Conservation (phyloP, 2,888 invertebrate genomes). For the Dolichomitus sp. region DNA sequence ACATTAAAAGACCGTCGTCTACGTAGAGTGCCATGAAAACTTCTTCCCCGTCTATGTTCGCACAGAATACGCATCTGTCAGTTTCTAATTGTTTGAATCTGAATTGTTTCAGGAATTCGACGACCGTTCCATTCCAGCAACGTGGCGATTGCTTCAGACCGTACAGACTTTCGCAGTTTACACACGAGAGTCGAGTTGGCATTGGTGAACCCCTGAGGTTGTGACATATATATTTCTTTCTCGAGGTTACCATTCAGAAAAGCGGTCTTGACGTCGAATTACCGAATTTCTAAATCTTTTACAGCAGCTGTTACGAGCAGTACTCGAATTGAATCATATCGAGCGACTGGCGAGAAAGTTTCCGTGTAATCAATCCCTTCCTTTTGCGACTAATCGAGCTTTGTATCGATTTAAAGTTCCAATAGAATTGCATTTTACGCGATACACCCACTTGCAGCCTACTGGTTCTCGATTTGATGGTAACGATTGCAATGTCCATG, state of each 20-base stretch:
- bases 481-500: slow-evolving; percentile 11
- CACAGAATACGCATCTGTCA: slow-evolving; percentile 39
- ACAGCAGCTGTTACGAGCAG: not conserved
- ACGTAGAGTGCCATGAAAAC: slow-evolving; percentile 10
- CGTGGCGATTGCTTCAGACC: slow-evolving; percentile 23
- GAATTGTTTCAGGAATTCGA: slow-evolving; percentile 3
- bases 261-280: slow-evolving; percentile 24
- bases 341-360: too few relatives aligned
- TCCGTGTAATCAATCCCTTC: slow-evolving; percentile 14
- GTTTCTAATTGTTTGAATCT: slow-evolving; percentile 29
- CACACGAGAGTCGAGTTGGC: too few relatives aligned
- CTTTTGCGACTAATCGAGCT: slow-evolving; percentile 13
- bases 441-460: slow-evolving; percentile 15
- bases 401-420: not conserved
- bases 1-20: slow-evolving; percentile 61
- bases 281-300: slow-evolving; percentile 3
- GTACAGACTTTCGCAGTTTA: too few relatives aligned
- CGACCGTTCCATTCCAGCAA: slow-evolving; percentile 41
- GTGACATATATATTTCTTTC: slow-evolving; percentile 8
- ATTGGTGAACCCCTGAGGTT: not conserved
- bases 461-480: not conserved
- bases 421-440: slow-evolving; percentile 12
- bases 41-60: not conserved
- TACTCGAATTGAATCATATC: slow-evolving; percentile 14
- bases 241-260: slow-evolving; percentile 14